phyloP scores from a whole-genome alignment of 2,797 vertebrate species.

The Sebastes vulpes region DNA sequence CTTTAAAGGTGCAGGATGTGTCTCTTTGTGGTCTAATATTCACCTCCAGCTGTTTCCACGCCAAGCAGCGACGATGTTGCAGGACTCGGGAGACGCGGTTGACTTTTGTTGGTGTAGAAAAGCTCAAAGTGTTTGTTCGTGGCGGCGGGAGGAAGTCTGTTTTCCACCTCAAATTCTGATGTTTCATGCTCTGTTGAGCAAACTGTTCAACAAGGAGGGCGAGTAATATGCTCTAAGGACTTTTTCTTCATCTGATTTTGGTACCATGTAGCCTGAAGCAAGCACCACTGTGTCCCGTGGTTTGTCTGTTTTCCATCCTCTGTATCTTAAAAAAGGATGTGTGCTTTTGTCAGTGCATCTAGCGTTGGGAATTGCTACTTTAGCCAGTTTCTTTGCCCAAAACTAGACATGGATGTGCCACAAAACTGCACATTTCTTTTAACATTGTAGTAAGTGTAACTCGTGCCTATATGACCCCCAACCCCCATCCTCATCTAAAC shows the following conservation, averaged over 20 bases:
- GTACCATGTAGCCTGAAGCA: slow-evolving; percentile 61
- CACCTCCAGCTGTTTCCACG: slow-evolving; percentile 27
- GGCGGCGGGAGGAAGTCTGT: neutral
- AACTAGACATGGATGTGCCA: slow-evolving; percentile 42
- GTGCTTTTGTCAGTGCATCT: slow-evolving; percentile 47
- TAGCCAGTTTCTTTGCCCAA: slow-evolving; percentile 8
- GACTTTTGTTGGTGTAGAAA: slow-evolving; percentile 36
- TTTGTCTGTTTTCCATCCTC: slow-evolving; percentile 44
- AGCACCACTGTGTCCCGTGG: slow-evolving; percentile 37
- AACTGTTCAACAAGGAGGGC: slow-evolving; percentile 11
- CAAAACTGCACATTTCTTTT: slow-evolving; percentile 56
- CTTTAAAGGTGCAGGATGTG: slow-evolving; percentile 31
- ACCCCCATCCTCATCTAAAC: slow-evolving; percentile 39
- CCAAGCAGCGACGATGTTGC: neutral
- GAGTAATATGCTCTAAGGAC: slow-evolving; percentile 16
- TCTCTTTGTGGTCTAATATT: slow-evolving; percentile 12
- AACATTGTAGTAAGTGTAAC: slow-evolving; percentile 55
- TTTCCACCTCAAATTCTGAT: slow-evolving; percentile 13
- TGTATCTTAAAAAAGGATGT: slow-evolving; percentile 37
- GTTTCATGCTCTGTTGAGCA: slow-evolving; percentile 30
- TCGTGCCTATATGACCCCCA: slow-evolving; percentile 59
- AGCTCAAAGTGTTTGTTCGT: slow-evolving; percentile 30
- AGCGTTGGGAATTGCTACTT: slow-evolving; percentile 21
- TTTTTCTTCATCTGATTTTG: slow-evolving; percentile 39
- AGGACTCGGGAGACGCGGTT: slow-evolving; percentile 26